These are phyloP conservation scores for Megalops cyprinoides DNA, from an alignment of 2,797 vertebrate genomes.

Conservation along the genomic window DNA sequence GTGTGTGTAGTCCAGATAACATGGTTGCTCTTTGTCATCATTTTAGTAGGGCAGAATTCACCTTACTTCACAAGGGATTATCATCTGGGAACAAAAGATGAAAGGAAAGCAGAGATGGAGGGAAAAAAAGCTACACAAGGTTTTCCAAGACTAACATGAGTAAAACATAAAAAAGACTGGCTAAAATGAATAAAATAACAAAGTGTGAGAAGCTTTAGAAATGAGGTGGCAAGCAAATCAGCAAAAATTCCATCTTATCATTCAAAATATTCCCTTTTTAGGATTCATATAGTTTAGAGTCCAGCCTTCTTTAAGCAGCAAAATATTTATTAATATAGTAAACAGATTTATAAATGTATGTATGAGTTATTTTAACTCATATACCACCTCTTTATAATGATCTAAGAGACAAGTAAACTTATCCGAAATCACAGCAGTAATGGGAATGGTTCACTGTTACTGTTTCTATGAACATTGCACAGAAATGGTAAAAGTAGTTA, in stretches of 20 bases:
- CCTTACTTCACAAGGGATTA: slow-evolving; percentile 24
- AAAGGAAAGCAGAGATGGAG: not conserved
- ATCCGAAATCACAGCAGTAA: not conserved
- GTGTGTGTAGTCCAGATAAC: slow-evolving; percentile 14
- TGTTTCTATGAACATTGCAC: not conserved
- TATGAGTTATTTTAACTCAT: not conserved
- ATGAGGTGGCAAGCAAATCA: not conserved
- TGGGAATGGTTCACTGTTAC: not conserved
- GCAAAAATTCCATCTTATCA: not conserved
- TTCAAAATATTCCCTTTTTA: not conserved
- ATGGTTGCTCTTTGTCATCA: slow-evolving; percentile 31
- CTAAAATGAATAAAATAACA: not conserved
- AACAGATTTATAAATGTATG: too few relatives aligned
- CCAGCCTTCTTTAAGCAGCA: not conserved
- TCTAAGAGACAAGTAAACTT: not conserved
- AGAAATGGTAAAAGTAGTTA: not conserved
- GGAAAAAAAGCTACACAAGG: not conserved
- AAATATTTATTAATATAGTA: not conserved
- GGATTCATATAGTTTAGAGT: not conserved
- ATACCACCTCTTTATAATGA: not conserved
- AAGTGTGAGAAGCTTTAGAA: not conserved
- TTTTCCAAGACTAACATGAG: not conserved
- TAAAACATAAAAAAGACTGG: too few relatives aligned
- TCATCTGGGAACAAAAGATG: not conserved
- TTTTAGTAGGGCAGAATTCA: slow-evolving; percentile 33